phyloP scores from a whole-genome alignment of 2,888 invertebrate species.

The Drosophila affinis region DNA sequence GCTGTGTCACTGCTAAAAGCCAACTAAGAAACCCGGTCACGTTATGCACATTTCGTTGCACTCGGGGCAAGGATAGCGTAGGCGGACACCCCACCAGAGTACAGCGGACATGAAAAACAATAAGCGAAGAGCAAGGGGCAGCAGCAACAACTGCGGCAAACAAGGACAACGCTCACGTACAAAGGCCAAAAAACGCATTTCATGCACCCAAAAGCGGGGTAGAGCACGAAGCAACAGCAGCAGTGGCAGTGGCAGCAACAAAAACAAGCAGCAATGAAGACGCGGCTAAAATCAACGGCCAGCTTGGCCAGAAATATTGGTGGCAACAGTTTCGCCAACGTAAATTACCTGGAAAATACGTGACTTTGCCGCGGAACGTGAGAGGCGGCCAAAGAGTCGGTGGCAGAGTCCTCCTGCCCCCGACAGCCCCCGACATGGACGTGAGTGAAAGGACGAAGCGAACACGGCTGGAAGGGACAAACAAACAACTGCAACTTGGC shows the following conservation, averaged over 20 bases:
- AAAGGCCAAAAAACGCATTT: slow-evolving; percentile 79
- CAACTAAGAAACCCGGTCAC: slow-evolving; percentile 79
- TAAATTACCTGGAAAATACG: slow-evolving; percentile 84
- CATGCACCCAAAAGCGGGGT: slow-evolving; percentile 43
- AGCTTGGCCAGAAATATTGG: slow-evolving; percentile 73
- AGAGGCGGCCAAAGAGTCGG: slow-evolving; percentile 43
- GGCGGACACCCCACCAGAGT: background rate
- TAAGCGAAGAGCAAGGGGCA: background rate
- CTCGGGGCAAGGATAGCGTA: slow-evolving; percentile 51
- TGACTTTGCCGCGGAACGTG: slow-evolving; percentile 77
- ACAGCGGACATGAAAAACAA: background rate
- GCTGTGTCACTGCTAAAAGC: slow-evolving; percentile 50
- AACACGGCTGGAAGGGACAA: slow-evolving; percentile 19
- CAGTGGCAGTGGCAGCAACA: slow-evolving; percentile 1
- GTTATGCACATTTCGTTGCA: slow-evolving; percentile 79
- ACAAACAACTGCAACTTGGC: slow-evolving; percentile 58
- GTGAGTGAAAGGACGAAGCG: slow-evolving; percentile 34
- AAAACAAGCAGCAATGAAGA: slow-evolving; percentile 27
- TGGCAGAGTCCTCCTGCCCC: background rate
- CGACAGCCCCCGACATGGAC: slow-evolving; percentile 4
- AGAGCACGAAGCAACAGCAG: slow-evolving; percentile 27
- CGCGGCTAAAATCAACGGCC: slow-evolving; percentile 58
- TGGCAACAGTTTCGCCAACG: slow-evolving; percentile 81
- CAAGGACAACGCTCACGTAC: slow-evolving; percentile 69
- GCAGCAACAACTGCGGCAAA: slow-evolving; percentile 35